Base-by-base conservation (phyloP, 1,140 invertebrate genomes). In the Phymorhynchus buccinoides region DNA sequence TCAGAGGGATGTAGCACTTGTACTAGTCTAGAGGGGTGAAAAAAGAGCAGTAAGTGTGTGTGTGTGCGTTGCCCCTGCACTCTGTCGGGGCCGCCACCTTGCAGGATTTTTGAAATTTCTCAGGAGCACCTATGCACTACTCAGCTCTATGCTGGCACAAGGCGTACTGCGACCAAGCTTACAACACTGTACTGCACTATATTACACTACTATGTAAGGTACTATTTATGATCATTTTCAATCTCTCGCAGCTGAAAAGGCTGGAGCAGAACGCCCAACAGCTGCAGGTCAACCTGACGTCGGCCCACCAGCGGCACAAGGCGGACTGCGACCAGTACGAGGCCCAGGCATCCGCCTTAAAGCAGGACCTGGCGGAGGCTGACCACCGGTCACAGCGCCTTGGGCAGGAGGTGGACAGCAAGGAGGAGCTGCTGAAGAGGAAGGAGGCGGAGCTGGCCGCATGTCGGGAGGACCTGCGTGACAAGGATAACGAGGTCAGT, bases 181-280 rank as follows among this genome's bases (percentile, higher is more conserved):
- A n/a, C n/a, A n/a, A n/a, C n/a, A n/a, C n/a, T n/a, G n/a, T n/a
- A n/a, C n/a, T n/a, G n/a, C n/a, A n/a, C n/a, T n/a, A n/a, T n/a
- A n/a, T n/a, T n/a, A n/a, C n/a, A n/a, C n/a, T n/a, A n/a, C n/a
- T n/a, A n/a, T n/a, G n/a, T n/a, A n/a, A n/a, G n/a, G n/a, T n/a
- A n/a, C n/a, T n/a, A n/a, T n/a, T n/a, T n/a, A n/a, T n/a, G n/a
- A n/a, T n/a, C n/a, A n/a, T n/a, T n/a, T n/a, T n/a, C n/a, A n/a
- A n/a, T n/a, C n/a, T n/a, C n/a, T n/a, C n/a, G 56, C 79, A 93
- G 92, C 90, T 92, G 80, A 87, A 88, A n/a, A 87, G 89, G 35
- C 86, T 93, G 75, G 92, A 93, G 83, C 89, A 91, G 81, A 91
- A 88, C 68, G 88, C 91, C 12, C 89, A 91, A 83, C 91, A 93